Base-by-base conservation (phyloP, 2,797 vertebrate genomes). In the Acomys russatus region DNA sequence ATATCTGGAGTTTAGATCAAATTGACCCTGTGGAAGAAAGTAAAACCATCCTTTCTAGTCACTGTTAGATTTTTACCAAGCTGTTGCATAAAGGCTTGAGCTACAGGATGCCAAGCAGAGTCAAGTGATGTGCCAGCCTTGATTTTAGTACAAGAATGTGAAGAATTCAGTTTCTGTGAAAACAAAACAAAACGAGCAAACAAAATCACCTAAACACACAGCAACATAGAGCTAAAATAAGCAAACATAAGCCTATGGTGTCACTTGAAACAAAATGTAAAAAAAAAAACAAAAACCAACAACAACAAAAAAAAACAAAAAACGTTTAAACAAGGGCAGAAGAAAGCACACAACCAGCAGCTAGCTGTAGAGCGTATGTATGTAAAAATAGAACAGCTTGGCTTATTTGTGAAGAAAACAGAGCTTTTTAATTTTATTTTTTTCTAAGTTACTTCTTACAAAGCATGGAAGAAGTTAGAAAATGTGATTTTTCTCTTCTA, bases 361-460 rank as follows among this genome's bases (percentile, higher is more conserved):
- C 44, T 90, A 87, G 61, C 28, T 92, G 73, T 80, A 94, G 92
- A 82, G 78, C 30, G 77, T 54, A 73, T 56, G 23, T 92, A 93
- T 56, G 23, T 92, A 93, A 96, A 97, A 95, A 85, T 80, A 83
- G 77, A 77, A 92, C 1, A 82, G 7, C 54, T 70, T 85, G 73
- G n/a, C 59, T 97, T 61, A 66, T 88, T 76, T 84, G 35, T 88
- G 64, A 49, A 95, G 92, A 56, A 80, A 79, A 38, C 80, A 23
- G 35, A 66, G 66, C 30, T 56, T 88, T 92, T 87, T 82, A 74
- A 63, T 17, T 9, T 25, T 30, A 4, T 64, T 83, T 64, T 77
- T 91, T 90, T 84, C 61, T 66, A 91, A 94, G 30, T 33, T 1
- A 66, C 56, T 77, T 91, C 38, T 83, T 86, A 82, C 49, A 84